Evolutionary conservation across 2,113 vertebrate genomes (phyloP), one percentile per base, ranked within the genome.

Genomic region (Dasyornis broadbenti): DNA sequence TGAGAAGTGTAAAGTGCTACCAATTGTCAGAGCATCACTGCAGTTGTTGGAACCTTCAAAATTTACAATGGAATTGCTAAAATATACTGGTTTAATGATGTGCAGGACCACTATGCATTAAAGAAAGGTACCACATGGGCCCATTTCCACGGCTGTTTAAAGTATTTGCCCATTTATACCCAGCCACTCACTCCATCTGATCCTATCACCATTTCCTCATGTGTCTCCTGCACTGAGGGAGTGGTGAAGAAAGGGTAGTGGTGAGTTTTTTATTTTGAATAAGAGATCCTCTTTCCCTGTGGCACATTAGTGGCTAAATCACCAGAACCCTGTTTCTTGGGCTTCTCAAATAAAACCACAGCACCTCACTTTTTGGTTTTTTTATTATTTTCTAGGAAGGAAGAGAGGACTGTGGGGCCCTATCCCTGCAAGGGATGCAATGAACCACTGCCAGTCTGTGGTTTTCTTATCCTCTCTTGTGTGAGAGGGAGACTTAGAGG

Each of bases 401-500:
- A 61, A 31, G 19, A 33, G 15, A 23, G 17, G 31, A 83, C 8
- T 26, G 18, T 0, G 2, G 33, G 21, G 12, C 45, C 47, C 54
- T 27, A 39, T 49, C 15, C 23, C 40, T 61, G 35, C 3, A 33
- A 80, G 39, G 47, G 31, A 6, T 50, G 33, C 13, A 23, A 52
- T 0, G 8, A 61, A 24, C 19, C 1, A 1, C 59, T 30, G 11
- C 21, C 44, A 81, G n/a, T 31, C 30, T n/a, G n/a, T 21, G 15
- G 24, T 24, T 81, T 61, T 61, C 40, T 57, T 40, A 22, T 7
- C 4, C 1, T 19, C 15, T 44, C 10, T 28, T 39, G 9, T 45
- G 28, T 49, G 42, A 70, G 13, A 70, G 16, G 60, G 26, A 10
- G 5, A 4, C 22, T 64, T 76, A 47, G 39, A 86, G 16, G 18